These are phyloP conservation scores for Ischnus inquisitorius DNA, from an alignment of 2,888 invertebrate species.

Conservation along the genomic window DNA sequence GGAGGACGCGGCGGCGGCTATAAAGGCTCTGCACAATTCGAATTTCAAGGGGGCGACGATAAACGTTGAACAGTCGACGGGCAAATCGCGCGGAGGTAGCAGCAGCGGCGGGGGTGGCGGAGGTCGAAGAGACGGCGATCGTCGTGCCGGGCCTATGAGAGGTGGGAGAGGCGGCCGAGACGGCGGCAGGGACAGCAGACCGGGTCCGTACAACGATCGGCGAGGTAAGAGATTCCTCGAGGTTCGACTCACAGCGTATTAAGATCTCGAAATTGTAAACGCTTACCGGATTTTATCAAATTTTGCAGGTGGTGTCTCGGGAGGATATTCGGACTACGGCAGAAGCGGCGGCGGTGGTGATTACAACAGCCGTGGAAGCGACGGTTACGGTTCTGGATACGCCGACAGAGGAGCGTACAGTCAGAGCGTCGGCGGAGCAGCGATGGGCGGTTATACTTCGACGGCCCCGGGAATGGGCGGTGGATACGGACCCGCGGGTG, in stretches of 20 bases:
- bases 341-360: constrained; percentile 82
- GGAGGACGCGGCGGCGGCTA: constrained; percentile 93
- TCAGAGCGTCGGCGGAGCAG: constrained; percentile 82
- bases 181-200: constrained; percentile 85
- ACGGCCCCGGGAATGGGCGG: constrained; percentile 81
- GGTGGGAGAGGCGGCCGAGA: constrained; percentile 86
- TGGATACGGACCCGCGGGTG: constrained; percentile 82
- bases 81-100: constrained; percentile 89
- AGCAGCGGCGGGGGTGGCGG: constrained; percentile 86
- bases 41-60: constrained; percentile 94
- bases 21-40: constrained; percentile 92
- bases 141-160: constrained; percentile 87
- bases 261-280: background rate
- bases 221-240: too few relatives aligned
- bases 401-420: constrained; percentile 83
- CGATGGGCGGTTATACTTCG: constrained; percentile 83
- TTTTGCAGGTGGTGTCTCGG: constrained; percentile 80
- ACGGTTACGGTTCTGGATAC: constrained; percentile 82
- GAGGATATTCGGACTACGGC: constrained; percentile 83
- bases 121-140: constrained; percentile 86
- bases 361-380: constrained; percentile 82
- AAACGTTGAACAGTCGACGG: constrained; percentile 93
- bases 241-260: too few relatives aligned
- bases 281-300: background rate
- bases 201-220: constrained; percentile 85